Percentiles rank a stretch among this genome's conserved stretches.
Evolutionary conservation across 2,797 vertebrate species (phyloP).

Genomic region (Mallotus villosus): DNA sequence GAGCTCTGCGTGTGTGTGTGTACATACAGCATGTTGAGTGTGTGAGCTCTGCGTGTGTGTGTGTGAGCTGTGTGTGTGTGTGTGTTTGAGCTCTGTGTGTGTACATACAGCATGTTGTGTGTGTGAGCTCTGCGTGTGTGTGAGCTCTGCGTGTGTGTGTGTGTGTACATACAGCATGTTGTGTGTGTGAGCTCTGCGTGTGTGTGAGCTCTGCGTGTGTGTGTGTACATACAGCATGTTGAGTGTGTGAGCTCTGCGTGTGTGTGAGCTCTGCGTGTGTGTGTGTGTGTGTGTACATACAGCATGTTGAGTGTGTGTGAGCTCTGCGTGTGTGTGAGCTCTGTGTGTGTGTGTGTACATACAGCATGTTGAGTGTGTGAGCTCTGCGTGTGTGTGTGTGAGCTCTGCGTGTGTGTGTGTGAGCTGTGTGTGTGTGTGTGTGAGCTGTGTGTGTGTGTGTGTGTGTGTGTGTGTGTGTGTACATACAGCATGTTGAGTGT

Average conservation of each 20-base stretch:
- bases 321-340: slow-evolving; percentile 58
- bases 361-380: slow-evolving; percentile 53
- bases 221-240: slow-evolving; percentile 29
- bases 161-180: slow-evolving; percentile 29
- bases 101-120: slow-evolving; percentile 39
- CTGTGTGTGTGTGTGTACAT: background rate
- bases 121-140: slow-evolving; percentile 55
- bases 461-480: background rate
- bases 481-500: slow-evolving; percentile 45
- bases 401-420: slow-evolving; percentile 57
- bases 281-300: slow-evolving; percentile 6
- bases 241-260: slow-evolving; percentile 57
- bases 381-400: slow-evolving; percentile 54
- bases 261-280: slow-evolving; percentile 58
- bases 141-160: slow-evolving; percentile 46
- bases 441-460: slow-evolving; percentile 61
- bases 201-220: slow-evolving; percentile 51
- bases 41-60: slow-evolving; percentile 57
- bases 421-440: slow-evolving; percentile 25
- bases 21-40: slow-evolving; percentile 41
- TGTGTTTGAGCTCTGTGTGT: background rate
- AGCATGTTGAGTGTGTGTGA: slow-evolving; percentile 55
- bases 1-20: background rate
- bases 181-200: slow-evolving; percentile 57
- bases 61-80: slow-evolving; percentile 60